Evolutionary conservation across 2,888 invertebrate species (phyloP), one percentile per base, ranked within the genome.

Genomic region (Gryllus longicercus): DNA sequence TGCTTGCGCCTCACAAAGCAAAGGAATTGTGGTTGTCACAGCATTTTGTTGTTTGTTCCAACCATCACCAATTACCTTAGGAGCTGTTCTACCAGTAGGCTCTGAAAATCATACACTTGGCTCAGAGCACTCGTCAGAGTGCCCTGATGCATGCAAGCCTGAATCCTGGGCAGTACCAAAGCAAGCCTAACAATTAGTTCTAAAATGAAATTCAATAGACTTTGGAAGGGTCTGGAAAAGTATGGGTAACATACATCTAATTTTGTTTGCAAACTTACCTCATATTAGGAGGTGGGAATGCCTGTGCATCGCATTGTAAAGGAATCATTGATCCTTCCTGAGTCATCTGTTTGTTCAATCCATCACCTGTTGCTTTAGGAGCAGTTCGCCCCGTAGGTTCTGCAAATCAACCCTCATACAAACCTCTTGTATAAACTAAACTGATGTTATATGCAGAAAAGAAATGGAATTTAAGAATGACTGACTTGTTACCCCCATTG

Each of bases 1-100:
- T 1, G 90, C 88, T 86, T 91, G 91, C 11, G 89, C 90, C 82
- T 89, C 87, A 83, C 91, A 91, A 50, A 90, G 84, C 77, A 85
- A 82, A 79, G 84, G 84, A 51, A 85, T 76, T 78, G 82, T 82
- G 79, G 79, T 79, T 38, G 82, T 82, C 49, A 79, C 77, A 49
- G 82, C 79, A 63, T 83, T 82, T 79, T 79, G 83, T 75, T 84
- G 83, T 80, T 84, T 84, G 81, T 87, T 87, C 84, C 86, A 86
- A 83, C 88, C 87, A 84, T 87, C 87, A 81, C 87, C 87, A 82
- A 86, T 87, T 84, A 86, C 84, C 84, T 86, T 87, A 80, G 87
- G 88, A 83, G 86, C 86, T 78, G 87, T 86, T 80, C 85, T 85
- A 83, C 88, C 88, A 81, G 87, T 86, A 82, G 88, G 87, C 84